Evolutionary conservation across 2,888 invertebrate genomes (phyloP).

Genomic region (Bimastos eiseni): DNA sequence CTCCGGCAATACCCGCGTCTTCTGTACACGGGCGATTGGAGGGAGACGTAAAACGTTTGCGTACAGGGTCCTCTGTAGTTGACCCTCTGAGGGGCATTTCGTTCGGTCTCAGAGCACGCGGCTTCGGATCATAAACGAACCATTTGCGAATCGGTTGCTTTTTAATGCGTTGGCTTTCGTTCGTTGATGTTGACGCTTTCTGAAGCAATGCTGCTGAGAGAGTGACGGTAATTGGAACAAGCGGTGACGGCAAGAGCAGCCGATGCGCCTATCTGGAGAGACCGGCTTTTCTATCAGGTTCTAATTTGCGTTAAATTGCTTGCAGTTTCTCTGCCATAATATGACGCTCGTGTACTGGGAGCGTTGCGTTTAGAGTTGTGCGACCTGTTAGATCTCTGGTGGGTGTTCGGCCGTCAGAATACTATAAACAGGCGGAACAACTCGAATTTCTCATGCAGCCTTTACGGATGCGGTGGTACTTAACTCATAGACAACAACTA

Average conservation of each 20-base stretch:
- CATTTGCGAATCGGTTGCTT: background rate
- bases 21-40: background rate
- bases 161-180: background rate
- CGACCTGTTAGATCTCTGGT: background rate
- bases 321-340: background rate
- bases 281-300: constrained; percentile 1
- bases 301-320: background rate
- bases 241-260: background rate
- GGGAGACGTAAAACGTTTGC: background rate
- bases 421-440: background rate
- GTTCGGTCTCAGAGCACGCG: background rate
- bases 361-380: background rate
- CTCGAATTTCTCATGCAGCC: background rate
- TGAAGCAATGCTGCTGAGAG: background rate
- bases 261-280: background rate
- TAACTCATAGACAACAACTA: background rate
- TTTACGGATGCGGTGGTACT: background rate
- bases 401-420: background rate
- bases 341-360: background rate
- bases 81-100: background rate
- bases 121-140: background rate
- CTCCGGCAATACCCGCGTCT: background rate
- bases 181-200: background rate
- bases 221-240: background rate
- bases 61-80: background rate